Percentiles rank a stretch among this genome's conserved stretches.
phyloP scores from a whole-genome alignment of 1,140 invertebrate species.

The Caenorhabditis tropicalis region DNA sequence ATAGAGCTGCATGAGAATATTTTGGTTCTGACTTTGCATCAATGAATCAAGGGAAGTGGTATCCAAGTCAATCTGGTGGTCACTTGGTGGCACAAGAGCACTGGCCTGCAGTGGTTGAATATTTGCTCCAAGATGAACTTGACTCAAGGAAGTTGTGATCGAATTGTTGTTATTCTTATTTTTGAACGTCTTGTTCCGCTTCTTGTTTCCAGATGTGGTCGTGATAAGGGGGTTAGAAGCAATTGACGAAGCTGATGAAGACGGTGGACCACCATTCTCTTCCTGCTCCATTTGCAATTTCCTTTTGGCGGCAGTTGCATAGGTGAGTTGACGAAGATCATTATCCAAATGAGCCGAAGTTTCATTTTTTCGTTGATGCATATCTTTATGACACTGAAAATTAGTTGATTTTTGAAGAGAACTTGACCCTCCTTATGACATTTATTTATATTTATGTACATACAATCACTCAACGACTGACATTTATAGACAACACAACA shows the following conservation, averaged over 20 bases:
- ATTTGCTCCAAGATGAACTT: slow-evolving; percentile 33
- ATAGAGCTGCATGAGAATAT: slow-evolving; percentile 54
- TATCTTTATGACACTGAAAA: slow-evolving; percentile 70
- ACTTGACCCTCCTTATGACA: too few species aligned
- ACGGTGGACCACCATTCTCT: slow-evolving; percentile 11
- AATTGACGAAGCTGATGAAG: background rate
- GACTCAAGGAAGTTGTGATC: background rate
- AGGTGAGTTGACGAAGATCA: slow-evolving; percentile 68
- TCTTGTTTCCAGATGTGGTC: slow-evolving; percentile 7
- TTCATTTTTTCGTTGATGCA: slow-evolving; percentile 71
- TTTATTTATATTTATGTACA: background rate
- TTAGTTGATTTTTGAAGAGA: too few species aligned
- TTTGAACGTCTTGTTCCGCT: background rate
- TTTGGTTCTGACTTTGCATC: slow-evolving; percentile 54
- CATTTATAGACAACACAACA: background rate
- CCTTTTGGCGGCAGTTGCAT: slow-evolving; percentile 70
- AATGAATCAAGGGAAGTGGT: slow-evolving; percentile 50
- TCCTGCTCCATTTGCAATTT: slow-evolving; percentile 51
- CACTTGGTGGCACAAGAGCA: slow-evolving; percentile 49
- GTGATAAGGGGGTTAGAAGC: slow-evolving; percentile 5
- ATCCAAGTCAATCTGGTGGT: slow-evolving; percentile 58
- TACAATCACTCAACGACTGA: background rate
- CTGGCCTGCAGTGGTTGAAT: slow-evolving; percentile 7
- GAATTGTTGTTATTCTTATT: background rate
- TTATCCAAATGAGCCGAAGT: slow-evolving; percentile 54